Evolutionary conservation across 2,888 invertebrate genomes (phyloP).

Genomic region (Lypha dubia): DNA sequence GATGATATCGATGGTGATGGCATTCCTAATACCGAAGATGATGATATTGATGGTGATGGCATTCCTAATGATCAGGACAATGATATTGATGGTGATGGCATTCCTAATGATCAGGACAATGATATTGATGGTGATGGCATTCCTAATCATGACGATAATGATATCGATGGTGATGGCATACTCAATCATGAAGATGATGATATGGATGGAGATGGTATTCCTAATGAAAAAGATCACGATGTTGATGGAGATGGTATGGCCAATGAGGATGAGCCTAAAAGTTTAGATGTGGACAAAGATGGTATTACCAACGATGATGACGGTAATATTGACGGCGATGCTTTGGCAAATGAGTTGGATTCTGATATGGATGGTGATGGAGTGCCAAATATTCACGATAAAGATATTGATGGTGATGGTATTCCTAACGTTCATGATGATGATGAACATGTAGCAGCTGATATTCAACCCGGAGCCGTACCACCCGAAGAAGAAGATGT

Average conservation of each 20-base stretch:
- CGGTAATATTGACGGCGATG: slow-evolving; percentile 77
- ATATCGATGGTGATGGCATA: slow-evolving; percentile 82
- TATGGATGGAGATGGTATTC: slow-evolving; percentile 73
- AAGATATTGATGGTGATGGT: slow-evolving; percentile 83
- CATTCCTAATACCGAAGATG: slow-evolving; percentile 80
- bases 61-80: slow-evolving; percentile 80
- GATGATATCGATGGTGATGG: slow-evolving; percentile 79
- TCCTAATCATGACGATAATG: slow-evolving; percentile 80
- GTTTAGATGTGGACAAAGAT: slow-evolving; percentile 74
- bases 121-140: slow-evolving; percentile 81
- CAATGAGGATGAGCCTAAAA: slow-evolving; percentile 74
- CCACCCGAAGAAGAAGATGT: slow-evolving; percentile 75
- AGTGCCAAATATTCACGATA: slow-evolving; percentile 72
- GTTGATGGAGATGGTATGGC: slow-evolving; percentile 73
- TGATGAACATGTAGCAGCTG: slow-evolving; percentile 75
- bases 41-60: slow-evolving; percentile 79
- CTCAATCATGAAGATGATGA: slow-evolving; percentile 76
- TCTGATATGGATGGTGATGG: slow-evolving; percentile 76
- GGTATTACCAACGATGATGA: slow-evolving; percentile 79
- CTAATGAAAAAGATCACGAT: slow-evolving; percentile 72
- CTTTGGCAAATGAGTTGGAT: slow-evolving; percentile 76
- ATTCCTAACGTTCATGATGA: slow-evolving; percentile 83
- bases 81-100: slow-evolving; percentile 77
- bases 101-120: slow-evolving; percentile 77
- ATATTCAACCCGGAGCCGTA: slow-evolving; percentile 74